Evolutionary conservation across 2,888 invertebrate species (phyloP).

Genomic region (Yponomeuta cagnagella): DNA sequence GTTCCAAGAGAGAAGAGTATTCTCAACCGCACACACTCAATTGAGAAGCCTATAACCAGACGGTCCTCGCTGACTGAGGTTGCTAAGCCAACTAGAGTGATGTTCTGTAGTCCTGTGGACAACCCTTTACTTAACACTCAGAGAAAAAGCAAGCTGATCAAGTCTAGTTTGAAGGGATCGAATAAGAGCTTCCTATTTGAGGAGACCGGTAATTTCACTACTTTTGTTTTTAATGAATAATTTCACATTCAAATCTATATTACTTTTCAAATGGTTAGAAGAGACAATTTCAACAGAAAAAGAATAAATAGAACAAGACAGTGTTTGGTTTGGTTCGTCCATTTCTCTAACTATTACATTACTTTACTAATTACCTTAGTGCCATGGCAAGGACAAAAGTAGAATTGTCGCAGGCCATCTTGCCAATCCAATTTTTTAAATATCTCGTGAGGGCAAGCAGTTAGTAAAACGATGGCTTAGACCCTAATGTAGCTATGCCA

Average conservation of each 20-base stretch:
- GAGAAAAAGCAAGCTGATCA: constrained; percentile 55
- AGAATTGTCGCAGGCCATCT: too few relatives aligned
- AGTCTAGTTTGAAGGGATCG: constrained; percentile 67
- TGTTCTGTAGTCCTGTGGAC: constrained; percentile 64
- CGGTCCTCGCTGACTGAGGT: constrained; percentile 32
- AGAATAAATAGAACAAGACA: too few relatives aligned
- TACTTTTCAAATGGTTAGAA: not conserved
- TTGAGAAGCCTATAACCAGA: constrained; percentile 43
- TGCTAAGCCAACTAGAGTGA: constrained; percentile 45
- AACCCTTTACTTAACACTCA: constrained; percentile 37
- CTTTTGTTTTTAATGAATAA: not conserved
- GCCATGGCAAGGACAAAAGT: too few relatives aligned
- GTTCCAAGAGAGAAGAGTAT: constrained; percentile 35
- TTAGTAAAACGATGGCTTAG: too few relatives aligned
- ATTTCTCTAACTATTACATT: too few relatives aligned
- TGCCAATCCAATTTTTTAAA: too few relatives aligned
- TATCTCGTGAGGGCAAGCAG: too few relatives aligned
- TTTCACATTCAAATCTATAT: not conserved
- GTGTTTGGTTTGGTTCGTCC: too few relatives aligned
- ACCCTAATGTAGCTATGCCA: too few relatives aligned
- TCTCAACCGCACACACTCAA: constrained; percentile 54
- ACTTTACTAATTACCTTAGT: too few relatives aligned
- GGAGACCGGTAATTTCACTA: constrained; percentile 44
- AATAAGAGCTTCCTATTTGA: constrained; percentile 66
- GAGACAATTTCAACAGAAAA: not conserved